Base-by-base conservation (phyloP, 2,888 invertebrate genomes). In the Xestia ashworthii region DNA sequence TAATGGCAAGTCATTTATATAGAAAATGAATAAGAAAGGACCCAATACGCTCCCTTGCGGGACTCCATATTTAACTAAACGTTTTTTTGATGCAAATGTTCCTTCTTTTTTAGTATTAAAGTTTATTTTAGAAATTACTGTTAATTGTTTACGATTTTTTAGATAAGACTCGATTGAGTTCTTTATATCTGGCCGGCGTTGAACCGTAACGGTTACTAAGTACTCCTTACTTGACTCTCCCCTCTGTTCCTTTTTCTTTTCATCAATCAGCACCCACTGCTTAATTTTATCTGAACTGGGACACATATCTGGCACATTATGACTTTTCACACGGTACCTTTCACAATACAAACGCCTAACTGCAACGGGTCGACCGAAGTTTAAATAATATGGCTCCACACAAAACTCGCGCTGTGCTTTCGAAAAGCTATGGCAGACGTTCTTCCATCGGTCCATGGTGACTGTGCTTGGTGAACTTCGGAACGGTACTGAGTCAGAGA, bases 301-400 rank as follows among this genome's bases (percentile, higher is more conserved):
- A 38, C 74, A 62, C 22, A 3, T 38, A 1, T 48, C 14, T 38
- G 11, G 6, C n/a, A 60, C 25, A 19, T 62, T 16, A 50, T 8
- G 5, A 12, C 5, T 12, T 48, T 3, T 1, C 41, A 74, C 38
- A 1, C 11, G 14, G 2, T n/a, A 75, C 60, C 76, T 76, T 14
- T 75, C 32, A 76, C 48, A 60, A 12, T 19, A 75, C 44, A 76
- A 32, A 2, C 62, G 76, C 25, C 41, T 62, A 9, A 75, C 76
- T 50, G 12, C 22, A n/a, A 22, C 12, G 6, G 32, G 0, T 9
- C 0, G 5, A n/a, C 76, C 76, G 9, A 0, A 1, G 16, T 50
- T 62, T 50, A 76, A 32, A 62, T 76, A 75, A 76, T 62, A 75
- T 62, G 50, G 76, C n/a, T 76, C 32, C 19, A 50, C 60, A 50